Conservation (phyloP, 2,888 invertebrate species). For the Trachelus iudaicus region DNA sequence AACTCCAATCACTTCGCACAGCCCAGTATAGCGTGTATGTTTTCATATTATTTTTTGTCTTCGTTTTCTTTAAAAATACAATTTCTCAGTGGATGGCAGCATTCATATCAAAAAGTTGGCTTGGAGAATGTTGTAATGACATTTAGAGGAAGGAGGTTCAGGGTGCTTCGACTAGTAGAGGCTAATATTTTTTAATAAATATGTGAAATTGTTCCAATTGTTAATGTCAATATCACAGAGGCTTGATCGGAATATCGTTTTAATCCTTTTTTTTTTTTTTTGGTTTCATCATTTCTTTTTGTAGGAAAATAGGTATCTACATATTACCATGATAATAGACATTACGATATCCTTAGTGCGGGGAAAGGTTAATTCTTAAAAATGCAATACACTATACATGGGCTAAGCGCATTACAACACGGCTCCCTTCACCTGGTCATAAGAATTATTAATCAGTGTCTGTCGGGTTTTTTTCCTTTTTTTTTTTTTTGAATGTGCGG, state of each 20-base stretch:
- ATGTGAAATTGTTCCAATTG: slow-evolving; percentile 60
- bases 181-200: slow-evolving; percentile 52
- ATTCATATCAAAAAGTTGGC: slow-evolving; percentile 62
- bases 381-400: slow-evolving; percentile 65
- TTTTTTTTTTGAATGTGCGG: slow-evolving; percentile 60
- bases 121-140: slow-evolving; percentile 64
- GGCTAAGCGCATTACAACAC: slow-evolving; percentile 64
- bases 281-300: slow-evolving; percentile 41
- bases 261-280: slow-evolving; percentile 30
- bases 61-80: slow-evolving; percentile 62
- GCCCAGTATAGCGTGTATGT: slow-evolving; percentile 65
- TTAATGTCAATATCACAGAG: slow-evolving; percentile 64
- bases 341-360: slow-evolving; percentile 40
- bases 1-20: slow-evolving; percentile 66
- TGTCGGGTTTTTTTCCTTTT: slow-evolving; percentile 51
- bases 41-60: slow-evolving; percentile 51
- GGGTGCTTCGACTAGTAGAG: slow-evolving; percentile 47
- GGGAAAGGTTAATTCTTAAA: slow-evolving; percentile 51
- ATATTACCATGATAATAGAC: slow-evolving; percentile 55
- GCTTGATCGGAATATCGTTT: slow-evolving; percentile 60
- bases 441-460: slow-evolving; percentile 54
- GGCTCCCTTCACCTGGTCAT: slow-evolving; percentile 59
- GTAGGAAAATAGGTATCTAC: slow-evolving; percentile 66
- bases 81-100: slow-evolving; percentile 57
- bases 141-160: slow-evolving; percentile 58